Conservation (phyloP, 2,888 invertebrate genomes). For the Noctua pronuba region DNA sequence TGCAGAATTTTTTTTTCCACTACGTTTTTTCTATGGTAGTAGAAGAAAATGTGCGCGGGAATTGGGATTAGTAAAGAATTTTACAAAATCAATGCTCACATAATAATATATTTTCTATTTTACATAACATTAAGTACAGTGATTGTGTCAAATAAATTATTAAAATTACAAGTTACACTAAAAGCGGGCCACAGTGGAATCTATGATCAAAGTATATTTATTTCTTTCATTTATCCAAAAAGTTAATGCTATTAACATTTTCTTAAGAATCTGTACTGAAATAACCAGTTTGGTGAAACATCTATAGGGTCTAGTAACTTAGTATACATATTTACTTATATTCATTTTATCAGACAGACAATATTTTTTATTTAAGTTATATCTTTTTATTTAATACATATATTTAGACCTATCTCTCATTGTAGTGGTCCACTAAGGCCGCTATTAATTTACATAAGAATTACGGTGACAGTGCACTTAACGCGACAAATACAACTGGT, state of each 20-base stretch:
- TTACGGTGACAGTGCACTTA: slow-evolving; percentile 43
- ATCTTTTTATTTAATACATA: slow-evolving; percentile 3
- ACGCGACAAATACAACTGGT: slow-evolving; percentile 18
- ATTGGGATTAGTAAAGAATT: neutral
- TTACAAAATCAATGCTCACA: slow-evolving; percentile 77
- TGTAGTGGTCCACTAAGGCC: slow-evolving; percentile 49
- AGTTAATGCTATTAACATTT: neutral
- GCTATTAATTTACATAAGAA: slow-evolving; percentile 48
- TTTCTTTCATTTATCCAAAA: neutral
- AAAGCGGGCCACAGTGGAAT: slow-evolving; percentile 55
- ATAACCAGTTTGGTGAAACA: neutral
- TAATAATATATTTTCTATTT: slow-evolving; percentile 79
- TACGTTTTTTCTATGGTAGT: neutral
- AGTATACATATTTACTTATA: neutral
- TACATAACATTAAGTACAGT: slow-evolving; percentile 85
- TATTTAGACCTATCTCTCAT: slow-evolving; percentile 24
- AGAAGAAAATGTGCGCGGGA: neutral
- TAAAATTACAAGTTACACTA: slow-evolving; percentile 65
- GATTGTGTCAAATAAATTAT: slow-evolving; percentile 79
- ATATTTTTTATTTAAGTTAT: neutral
- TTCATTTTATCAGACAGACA: neutral
- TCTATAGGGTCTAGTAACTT: neutral
- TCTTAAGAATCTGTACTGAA: neutral
- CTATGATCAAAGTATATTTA: neutral
- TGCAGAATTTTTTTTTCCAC: too few relatives aligned